Base-by-base conservation (phyloP, 2,888 invertebrate species). In the Meganola albula region DNA sequence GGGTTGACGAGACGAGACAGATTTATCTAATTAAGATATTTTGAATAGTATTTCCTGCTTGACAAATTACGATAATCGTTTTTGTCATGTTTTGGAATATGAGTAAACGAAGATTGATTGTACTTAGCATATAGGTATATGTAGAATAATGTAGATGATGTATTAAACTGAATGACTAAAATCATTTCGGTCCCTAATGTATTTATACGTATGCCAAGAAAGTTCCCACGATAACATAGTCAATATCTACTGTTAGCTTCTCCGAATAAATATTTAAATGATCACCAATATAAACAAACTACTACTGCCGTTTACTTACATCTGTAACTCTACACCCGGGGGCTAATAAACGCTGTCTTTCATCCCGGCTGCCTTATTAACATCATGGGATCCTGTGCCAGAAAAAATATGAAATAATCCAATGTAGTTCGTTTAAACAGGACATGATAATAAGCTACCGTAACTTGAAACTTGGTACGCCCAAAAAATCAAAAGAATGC, bases 281-380 rank as follows among this genome's bases (percentile, higher is more conserved):
- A 63, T 45, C 47, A 55, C 52, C 52, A 66, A 49, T 61, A 70
- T 68, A 77, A 79, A 78, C 71, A 74, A 68, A 69, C 62, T 34
- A 20, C 25, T 38, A 32, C 41, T 51, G 58, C 60, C 63, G 56
- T 56, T 58, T 56, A 45, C 37, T 47, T 55, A 48, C 47, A 52
- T 56, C 54, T 51, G 79, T 77, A 82, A 84, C 63, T 61, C 65
- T 61, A 84, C 64, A 78, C 78, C 61, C 52, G 52, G 53, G 57
- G 34, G 62, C 58, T 66, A 63, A 68, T 77, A 76, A 78, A 76
- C 53, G 67, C 58, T 60, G 72, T 76, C 82, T 82, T 79, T 82
- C 79, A 80, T 73, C 75, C 66, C 63, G 59, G 53, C 65, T 66
- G 63, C 59, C 74, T 68, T 68, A 75, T 76, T 47, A n/a, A 44